These are phyloP conservation scores for Phataginus tetradactyla DNA, from an alignment of 2,797 vertebrate species.

Conservation along the genomic window DNA sequence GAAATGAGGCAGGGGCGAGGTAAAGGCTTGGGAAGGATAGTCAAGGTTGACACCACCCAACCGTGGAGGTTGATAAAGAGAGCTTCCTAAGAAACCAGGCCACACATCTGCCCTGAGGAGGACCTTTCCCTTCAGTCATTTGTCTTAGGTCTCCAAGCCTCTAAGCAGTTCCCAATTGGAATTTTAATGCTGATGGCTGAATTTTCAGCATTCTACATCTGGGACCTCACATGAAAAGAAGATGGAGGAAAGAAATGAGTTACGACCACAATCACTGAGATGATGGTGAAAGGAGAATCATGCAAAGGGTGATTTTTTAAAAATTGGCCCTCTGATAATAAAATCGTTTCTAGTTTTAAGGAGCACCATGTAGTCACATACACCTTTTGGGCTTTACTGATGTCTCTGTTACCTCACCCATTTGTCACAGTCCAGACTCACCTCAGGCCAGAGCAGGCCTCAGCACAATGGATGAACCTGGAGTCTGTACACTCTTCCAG, in stretches of 20 bases:
- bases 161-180: background rate
- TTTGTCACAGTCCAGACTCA: background rate
- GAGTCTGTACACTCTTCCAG: background rate
- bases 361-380: background rate
- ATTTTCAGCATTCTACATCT: background rate
- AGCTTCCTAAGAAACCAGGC: background rate
- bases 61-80: background rate
- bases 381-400: background rate
- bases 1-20: background rate
- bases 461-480: background rate
- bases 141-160: background rate
- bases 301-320: background rate
- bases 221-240: background rate
- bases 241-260: background rate
- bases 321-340: background rate
- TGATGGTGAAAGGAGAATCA: background rate
- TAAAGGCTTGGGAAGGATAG: background rate
- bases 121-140: background rate
- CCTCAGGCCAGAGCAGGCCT: background rate
- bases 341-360: background rate
- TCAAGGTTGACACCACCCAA: background rate
- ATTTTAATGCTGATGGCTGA: background rate
- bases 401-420: background rate
- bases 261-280: background rate
- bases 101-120: background rate